These are phyloP conservation scores for Zenarchopterus dispar DNA, from an alignment of 2,797 vertebrate species.

Conservation along the genomic window DNA sequence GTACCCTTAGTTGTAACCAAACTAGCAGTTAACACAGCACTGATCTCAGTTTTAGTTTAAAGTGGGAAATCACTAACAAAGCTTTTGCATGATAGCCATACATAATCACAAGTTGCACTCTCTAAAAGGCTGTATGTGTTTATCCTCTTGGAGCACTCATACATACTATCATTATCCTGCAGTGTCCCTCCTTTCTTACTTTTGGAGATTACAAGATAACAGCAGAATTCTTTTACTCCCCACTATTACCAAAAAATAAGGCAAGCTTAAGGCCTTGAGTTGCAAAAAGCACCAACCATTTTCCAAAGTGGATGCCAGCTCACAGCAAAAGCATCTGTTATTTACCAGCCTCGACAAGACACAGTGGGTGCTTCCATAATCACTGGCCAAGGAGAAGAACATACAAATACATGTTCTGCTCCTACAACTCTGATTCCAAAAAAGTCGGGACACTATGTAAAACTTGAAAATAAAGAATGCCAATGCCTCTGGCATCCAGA, in stretches of 20 bases:
- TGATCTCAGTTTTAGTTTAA: neutral
- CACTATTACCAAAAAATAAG: conserved; percentile 31
- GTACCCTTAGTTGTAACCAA: too few species aligned
- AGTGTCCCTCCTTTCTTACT: conserved; percentile 18
- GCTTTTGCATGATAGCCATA: neutral
- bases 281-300: conserved; percentile 34
- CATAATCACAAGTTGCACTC: neutral
- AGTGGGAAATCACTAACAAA: neutral
- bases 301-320: conserved; percentile 40
- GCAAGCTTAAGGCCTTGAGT: conserved; percentile 17
- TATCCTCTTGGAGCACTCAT: conserved; percentile 1
- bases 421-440: neutral
- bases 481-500: too few species aligned
- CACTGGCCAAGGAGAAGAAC: conserved; percentile 13
- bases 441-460: too few species aligned
- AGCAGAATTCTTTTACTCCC: conserved; percentile 22
- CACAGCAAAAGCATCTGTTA: conserved; percentile 13
- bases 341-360: conserved; percentile 22
- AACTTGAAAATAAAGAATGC: too few species aligned
- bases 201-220: conserved; percentile 15
- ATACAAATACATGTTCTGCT: conserved; percentile 9
- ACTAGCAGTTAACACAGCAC: neutral
- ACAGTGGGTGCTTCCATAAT: conserved; percentile 18
- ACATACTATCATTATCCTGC: conserved; percentile 24
- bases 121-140: neutral